Conservation (phyloP, 2,888 invertebrate genomes). For the Aphodius granarius region DNA sequence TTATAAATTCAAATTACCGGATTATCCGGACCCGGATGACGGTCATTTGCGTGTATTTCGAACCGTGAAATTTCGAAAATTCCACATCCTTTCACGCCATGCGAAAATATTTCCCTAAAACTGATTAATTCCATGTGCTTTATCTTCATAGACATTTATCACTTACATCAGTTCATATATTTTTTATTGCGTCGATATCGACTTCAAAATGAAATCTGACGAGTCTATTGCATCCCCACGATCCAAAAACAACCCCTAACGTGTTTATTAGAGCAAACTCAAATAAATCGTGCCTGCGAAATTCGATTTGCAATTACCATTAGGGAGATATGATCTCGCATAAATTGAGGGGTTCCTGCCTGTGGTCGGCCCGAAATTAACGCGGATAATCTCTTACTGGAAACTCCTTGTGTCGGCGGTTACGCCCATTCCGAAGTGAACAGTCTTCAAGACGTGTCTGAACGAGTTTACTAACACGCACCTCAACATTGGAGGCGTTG, state of each 20-base stretch:
- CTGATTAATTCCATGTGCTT: neutral
- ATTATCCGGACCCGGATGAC: neutral
- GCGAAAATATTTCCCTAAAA: neutral
- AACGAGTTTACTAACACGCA: neutral
- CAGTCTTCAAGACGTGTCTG: neutral
- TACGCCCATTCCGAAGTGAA: neutral
- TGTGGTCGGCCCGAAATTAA: neutral
- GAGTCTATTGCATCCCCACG: too few species aligned
- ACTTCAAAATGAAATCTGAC: too few species aligned
- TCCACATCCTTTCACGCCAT: neutral
- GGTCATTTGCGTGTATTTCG: neutral
- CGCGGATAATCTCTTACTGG: neutral
- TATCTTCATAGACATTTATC: too few species aligned
- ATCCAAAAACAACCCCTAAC: neutral
- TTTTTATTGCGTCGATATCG: too few species aligned
- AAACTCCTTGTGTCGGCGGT: neutral
- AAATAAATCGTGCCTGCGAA: neutral
- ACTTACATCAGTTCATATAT: too few species aligned
- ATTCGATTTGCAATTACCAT: constrained; percentile 7
- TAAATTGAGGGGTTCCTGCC: constrained; percentile 2
- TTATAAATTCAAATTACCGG: neutral
- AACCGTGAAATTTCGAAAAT: neutral
- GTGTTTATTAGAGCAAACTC: neutral
- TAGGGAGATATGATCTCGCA: constrained; percentile 12
- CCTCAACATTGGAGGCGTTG: neutral